Evolutionary conservation across 2,888 invertebrate species (phyloP), one percentile per base, ranked within the genome.

Genomic region (Eustalomyia histrio): DNA sequence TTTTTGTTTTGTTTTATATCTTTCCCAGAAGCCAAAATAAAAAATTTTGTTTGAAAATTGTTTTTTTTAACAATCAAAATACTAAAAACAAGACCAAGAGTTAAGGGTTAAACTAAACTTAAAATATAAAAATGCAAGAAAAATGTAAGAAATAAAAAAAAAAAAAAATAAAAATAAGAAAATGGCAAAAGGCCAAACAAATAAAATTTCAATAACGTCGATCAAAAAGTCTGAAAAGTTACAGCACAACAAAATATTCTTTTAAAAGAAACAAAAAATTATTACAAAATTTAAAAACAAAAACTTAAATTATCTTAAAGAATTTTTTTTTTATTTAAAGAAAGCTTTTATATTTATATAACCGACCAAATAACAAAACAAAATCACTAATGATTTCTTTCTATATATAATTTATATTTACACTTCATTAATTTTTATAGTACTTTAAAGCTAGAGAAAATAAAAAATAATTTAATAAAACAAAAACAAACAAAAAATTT

Each of bases 361-460:
- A 60, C 35, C 17, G 17, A 17, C 6, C n/a, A 16, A 1, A 58
- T 9, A 7, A 16, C n/a, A 55, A 67, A 12, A 61, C 18, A 61
- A 64, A 60, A 18, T 18, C 21, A 43, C 53, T 67, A 33, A 68
- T 33, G 53, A 53, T 67, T 52, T 18, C 58, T 39, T 24, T 16
- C 7, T 24, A 6, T 29, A 29, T 29, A 29, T 1, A 55, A 16
- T 14, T 24, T 14, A 50, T n/a, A 18, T 74, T 67, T 58, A 65
- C 76, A 76, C 71, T 76, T 72, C 75, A 80, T 80, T 80, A 72
- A 80, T 12, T 80, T 80, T 80, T 72, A 80, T 80, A 63, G 65
- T 29, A 57, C 29, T n/a, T 53, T 50, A 9, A 21, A 21, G 21
- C 10, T 18, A 12, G 18, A 53, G 9, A 53, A 57, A 33, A 8